These are phyloP conservation scores for Erebia ligea DNA, from an alignment of 2,888 invertebrate species.

Conservation along the genomic window DNA sequence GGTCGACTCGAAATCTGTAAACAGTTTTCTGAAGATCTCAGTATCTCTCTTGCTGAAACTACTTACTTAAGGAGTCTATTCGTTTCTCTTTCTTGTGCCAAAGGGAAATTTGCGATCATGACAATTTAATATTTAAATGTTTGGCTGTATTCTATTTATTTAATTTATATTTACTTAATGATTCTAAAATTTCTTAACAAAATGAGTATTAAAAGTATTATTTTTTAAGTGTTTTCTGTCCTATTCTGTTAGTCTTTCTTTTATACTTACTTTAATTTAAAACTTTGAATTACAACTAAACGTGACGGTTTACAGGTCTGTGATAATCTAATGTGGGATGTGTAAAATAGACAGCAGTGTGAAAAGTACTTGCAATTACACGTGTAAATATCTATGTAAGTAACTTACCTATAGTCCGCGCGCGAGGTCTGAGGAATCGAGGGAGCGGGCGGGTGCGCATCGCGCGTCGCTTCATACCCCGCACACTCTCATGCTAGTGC, in stretches of 20 bases:
- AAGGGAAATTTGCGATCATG: conserved; percentile 69
- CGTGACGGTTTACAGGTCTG: conserved; percentile 64
- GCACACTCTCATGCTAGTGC: too few relatives aligned
- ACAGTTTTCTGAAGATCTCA: conserved; percentile 79
- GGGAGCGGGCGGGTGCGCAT: too few relatives aligned
- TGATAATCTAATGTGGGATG: conserved; percentile 52
- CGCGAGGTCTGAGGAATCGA: too few relatives aligned
- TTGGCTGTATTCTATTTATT: conserved; percentile 69
- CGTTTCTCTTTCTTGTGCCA: conserved; percentile 70
- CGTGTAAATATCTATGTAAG: too few relatives aligned
- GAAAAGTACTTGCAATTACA: not conserved
- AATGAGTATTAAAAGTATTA: conserved; percentile 34
- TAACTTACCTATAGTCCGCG: too few relatives aligned
- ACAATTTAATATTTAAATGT: conserved; percentile 60
- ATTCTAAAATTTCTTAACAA: conserved; percentile 24
- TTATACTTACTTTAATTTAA: conserved; percentile 29
- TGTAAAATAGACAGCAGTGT: conserved; percentile 21
- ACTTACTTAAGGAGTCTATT: conserved; percentile 48
- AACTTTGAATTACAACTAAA: conserved; percentile 36
- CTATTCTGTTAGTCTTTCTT: conserved; percentile 36
- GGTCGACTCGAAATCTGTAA: conserved; percentile 63
- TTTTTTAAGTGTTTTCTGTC: conserved; percentile 37
- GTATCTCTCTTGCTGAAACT: conserved; percentile 57
- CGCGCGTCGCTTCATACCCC: too few relatives aligned
- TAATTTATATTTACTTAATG: conserved; percentile 58